Evolutionary conservation across 2,797 vertebrate genomes (phyloP), one percentile per base, ranked within the genome.

Genomic region (Moxostoma hubbsi): DNA sequence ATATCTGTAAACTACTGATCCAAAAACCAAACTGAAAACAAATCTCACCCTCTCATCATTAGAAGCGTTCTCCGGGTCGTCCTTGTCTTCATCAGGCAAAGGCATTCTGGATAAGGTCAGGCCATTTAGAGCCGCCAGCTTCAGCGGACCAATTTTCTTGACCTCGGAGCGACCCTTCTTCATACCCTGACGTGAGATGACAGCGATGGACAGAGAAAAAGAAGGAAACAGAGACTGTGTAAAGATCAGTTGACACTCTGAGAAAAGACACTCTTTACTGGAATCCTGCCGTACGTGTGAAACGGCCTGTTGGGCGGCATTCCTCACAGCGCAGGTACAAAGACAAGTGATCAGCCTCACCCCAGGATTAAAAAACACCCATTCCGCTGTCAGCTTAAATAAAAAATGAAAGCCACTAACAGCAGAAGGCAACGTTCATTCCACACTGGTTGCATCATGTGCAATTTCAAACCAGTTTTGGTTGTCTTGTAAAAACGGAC

Each of bases 121-220:
- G 75, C 98, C 98, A 36, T 99, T 99, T 13, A 97, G 94, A 10
- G 95, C 95, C 51, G 96, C 96, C 83, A 97, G 83, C 81, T 97
- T 99, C 84, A 98, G 89, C 57, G 97, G 96, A 13, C 97, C 97
- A 75, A 96, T 93, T 92, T 98, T 99, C 90, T 95, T 98, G 13
- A 93, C 86, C 81, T 99, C 97, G 36, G 91, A 92, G 87, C 95
- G 94, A 64, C 90, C 92, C 93, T 97, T 95, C 90, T 97, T 99
- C 94, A 97, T 96, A 68, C 96, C 97, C 98, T 99, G 85, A 75
- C 71, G 68, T 70, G 15, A 77, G 4, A n/a, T 3, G 75, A 55
- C 16, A 73, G 18, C 65, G 58, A 81, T 18, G 82, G 47, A 5
- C 6, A 73, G 36, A 82, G 50, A 58, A 15, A 36, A 51, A 80